Percentiles rank a stretch among this genome's conserved stretches.
Evolutionary conservation across 2,888 invertebrate species (phyloP).

Genomic region (Xestoiulus laeticollis): DNA sequence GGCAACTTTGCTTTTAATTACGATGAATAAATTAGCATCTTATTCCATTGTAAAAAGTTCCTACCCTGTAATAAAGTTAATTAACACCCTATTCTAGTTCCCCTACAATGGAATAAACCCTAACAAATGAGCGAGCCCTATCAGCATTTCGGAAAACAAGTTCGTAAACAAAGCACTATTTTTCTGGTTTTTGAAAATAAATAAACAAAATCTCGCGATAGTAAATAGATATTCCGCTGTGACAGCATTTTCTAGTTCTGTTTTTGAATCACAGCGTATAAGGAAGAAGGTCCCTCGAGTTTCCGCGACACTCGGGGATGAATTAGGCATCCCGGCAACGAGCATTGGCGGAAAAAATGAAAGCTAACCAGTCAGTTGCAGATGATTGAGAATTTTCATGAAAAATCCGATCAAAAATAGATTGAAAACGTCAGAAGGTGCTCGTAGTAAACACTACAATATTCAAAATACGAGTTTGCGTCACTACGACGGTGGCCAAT

Average conservation of each 20-base stretch:
- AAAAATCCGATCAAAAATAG: constrained; percentile 9
- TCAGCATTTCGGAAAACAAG: background rate
- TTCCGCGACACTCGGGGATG: background rate
- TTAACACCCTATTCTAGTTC: too few relatives aligned
- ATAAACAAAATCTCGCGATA: background rate
- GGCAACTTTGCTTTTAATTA: too few relatives aligned
- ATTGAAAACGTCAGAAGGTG: background rate
- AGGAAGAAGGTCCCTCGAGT: background rate
- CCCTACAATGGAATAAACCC: background rate
- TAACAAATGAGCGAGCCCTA: background rate
- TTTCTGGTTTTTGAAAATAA: background rate
- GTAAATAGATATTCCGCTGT: background rate
- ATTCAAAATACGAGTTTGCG: background rate
- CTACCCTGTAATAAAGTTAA: too few relatives aligned
- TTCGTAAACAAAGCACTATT: background rate
- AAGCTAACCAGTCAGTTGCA: background rate
- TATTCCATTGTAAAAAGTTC: too few relatives aligned
- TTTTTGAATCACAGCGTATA: background rate
- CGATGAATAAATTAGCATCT: too few relatives aligned
- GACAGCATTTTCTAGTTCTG: background rate
- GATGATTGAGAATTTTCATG: background rate
- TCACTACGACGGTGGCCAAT: background rate
- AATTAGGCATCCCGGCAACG: background rate
- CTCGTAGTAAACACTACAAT: constrained; percentile 29
- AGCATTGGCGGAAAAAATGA: background rate